Conservation (phyloP, 2,888 invertebrate species). For the Dolichopus griseipennis region DNA sequence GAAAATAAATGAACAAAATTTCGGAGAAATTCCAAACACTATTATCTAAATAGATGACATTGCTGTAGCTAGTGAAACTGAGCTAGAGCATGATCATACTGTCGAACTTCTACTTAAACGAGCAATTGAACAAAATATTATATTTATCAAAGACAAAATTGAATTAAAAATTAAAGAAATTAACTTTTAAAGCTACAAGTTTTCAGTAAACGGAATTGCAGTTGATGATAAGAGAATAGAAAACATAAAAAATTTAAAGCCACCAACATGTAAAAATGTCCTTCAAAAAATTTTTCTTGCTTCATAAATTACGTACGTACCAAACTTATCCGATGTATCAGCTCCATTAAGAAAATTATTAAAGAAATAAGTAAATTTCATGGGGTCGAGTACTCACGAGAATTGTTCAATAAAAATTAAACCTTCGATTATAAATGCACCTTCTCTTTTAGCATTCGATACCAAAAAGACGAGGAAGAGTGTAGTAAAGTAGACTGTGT, state of each 20-base stretch:
- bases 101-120: constrained; percentile 19
- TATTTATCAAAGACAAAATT: constrained; percentile 13
- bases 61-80: constrained; percentile 16
- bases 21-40: constrained; percentile 25
- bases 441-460: constrained; percentile 10
- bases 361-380: constrained; percentile 15
- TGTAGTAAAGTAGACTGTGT: too few relatives aligned
- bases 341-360: constrained; percentile 14
- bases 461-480: not conserved
- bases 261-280: constrained; percentile 6
- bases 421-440: constrained; percentile 14
- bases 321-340: constrained; percentile 17
- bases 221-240: not conserved
- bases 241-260: not conserved
- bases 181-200: constrained; percentile 13
- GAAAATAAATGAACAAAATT: constrained; percentile 22
- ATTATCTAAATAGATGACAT: constrained; percentile 33
- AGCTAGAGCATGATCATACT: constrained; percentile 25
- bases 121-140: constrained; percentile 14
- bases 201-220: constrained; percentile 15
- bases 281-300: constrained; percentile 11
- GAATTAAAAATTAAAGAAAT: constrained; percentile 14
- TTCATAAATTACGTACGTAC: constrained; percentile 22
- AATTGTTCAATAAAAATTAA: constrained; percentile 15
- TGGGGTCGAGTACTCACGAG: constrained; percentile 14